Base-by-base conservation (phyloP, 2,797 vertebrate species). In the Protosalanx chinensis region DNA sequence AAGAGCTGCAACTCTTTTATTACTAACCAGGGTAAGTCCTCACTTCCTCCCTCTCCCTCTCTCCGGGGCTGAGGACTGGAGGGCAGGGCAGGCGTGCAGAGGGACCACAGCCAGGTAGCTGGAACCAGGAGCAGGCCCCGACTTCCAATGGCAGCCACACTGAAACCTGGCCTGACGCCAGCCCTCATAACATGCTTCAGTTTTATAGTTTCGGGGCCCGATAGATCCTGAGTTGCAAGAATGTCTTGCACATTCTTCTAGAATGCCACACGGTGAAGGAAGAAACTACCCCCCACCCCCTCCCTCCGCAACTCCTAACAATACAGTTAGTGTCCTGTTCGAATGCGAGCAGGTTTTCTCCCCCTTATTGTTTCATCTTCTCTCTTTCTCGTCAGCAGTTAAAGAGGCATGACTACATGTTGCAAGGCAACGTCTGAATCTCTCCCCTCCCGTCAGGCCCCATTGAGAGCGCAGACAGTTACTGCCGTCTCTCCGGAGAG, bases 1-100 rank as follows among this genome's bases (percentile, higher is more conserved):
- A 89, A 87, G 81, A 86, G 91, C 89, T 84, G 85, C 85, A 88
- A 86, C 88, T 91, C 88, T 88, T 89, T 88, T 87, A 90, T 91
- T 86, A 80, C 81, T 83, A 86, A 88, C 84, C 76, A 77, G 89
- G 86, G 86, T 87, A 88, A 88, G 90, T 90, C 85, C 87, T 90
- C 82, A 82, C 84, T 81, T 84, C 78, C 80, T 88, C 68, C 74
- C 16, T 53, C 51, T 53, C 51, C 41, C 7, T 13, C 51, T 13
- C 51, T 56, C 16, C 1, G 51, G 77, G 78, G 71, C 66, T 68
- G 70, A 64, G 0, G 0, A 29, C 30, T 75, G n/a, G 85, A 88
- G 41, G 41, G 13, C 41, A 8, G 41, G 0, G 37, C 37, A 41
- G 37, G 6, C 10, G 89, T 87, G 73, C 23, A 76, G 87, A 90